These are phyloP conservation scores for Orthosia cruda DNA, from an alignment of 2,888 invertebrate genomes.

Conservation along the genomic window DNA sequence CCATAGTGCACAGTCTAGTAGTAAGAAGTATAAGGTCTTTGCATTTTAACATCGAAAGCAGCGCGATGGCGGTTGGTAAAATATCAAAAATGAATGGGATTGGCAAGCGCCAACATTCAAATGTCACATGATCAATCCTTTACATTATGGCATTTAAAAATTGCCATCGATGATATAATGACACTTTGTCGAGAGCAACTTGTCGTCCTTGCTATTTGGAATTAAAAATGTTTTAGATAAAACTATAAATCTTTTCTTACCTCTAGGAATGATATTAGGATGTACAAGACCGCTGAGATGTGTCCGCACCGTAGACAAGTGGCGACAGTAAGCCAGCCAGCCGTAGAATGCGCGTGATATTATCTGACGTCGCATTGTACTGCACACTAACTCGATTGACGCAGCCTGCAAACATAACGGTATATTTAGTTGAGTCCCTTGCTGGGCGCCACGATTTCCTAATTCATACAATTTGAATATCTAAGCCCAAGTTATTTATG, in stretches of 20 bases:
- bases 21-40: too few species aligned
- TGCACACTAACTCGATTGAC: conserved; percentile 96
- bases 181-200: too few species aligned
- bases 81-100: too few species aligned
- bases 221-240: too few species aligned
- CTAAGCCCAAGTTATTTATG: background rate
- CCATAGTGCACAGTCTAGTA: too few species aligned
- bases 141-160: too few species aligned
- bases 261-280: conserved; percentile 93
- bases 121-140: too few species aligned
- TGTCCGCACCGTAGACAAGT: conserved; percentile 97
- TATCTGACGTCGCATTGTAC: conserved; percentile 98
- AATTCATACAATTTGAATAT: too few species aligned
- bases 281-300: conserved; percentile 98
- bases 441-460: conserved; percentile 7
- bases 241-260: conserved; percentile 73
- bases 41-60: too few species aligned
- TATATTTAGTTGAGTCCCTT: background rate
- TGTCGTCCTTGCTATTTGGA: background rate
- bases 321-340: conserved; percentile 98
- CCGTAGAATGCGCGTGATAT: conserved; percentile 99
- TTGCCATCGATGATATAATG: too few species aligned
- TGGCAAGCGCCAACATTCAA: too few species aligned
- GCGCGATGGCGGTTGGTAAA: too few species aligned
- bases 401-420: conserved; percentile 84